Evolutionary conservation across 1,140 invertebrate genomes (phyloP).

Genomic region (Drosophila ficusphila): DNA sequence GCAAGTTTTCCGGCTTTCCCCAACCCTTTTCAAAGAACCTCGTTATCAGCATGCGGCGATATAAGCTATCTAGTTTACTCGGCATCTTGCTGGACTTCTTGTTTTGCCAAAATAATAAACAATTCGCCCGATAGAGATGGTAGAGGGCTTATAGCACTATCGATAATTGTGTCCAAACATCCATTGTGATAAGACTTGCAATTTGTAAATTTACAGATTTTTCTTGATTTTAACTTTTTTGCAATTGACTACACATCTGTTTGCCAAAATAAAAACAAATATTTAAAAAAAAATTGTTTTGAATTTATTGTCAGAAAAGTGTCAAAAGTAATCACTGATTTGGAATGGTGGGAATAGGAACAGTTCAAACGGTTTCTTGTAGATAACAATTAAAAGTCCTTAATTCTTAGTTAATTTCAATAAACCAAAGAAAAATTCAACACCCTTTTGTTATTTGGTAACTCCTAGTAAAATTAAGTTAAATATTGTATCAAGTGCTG

Average conservation of each 20-base stretch:
- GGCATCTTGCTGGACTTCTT: slow-evolving; percentile 86
- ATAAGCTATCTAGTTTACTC: slow-evolving; percentile 94
- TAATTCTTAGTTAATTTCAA: too few species aligned
- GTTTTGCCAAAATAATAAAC: slow-evolving; percentile 39
- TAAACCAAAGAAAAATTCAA: too few species aligned
- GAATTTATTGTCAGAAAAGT: slow-evolving; percentile 6
- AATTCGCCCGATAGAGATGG: slow-evolving; percentile 26
- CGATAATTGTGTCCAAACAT: slow-evolving; percentile 8
- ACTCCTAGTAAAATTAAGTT: too few species aligned
- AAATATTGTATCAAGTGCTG: too few species aligned
- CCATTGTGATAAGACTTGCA: slow-evolving; percentile 17
- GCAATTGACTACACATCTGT: not conserved
- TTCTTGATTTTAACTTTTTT: not conserved
- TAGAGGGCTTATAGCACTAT: slow-evolving; percentile 8
- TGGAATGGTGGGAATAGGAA: slow-evolving; percentile 16
- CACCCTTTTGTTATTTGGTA: too few species aligned
- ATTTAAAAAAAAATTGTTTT: not conserved
- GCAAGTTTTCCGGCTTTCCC: slow-evolving; percentile 96
- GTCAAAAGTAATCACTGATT: not conserved
- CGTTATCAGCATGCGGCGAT: slow-evolving; percentile 94
- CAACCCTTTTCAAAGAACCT: slow-evolving; percentile 98
- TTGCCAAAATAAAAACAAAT: not conserved
- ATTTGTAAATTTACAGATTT: not conserved
- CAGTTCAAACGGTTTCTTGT: not conserved
- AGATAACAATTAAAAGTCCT: too few species aligned